These are phyloP conservation scores for Piaya cayana DNA, from an alignment of 2,113 vertebrate genomes.

Conservation along the genomic window DNA sequence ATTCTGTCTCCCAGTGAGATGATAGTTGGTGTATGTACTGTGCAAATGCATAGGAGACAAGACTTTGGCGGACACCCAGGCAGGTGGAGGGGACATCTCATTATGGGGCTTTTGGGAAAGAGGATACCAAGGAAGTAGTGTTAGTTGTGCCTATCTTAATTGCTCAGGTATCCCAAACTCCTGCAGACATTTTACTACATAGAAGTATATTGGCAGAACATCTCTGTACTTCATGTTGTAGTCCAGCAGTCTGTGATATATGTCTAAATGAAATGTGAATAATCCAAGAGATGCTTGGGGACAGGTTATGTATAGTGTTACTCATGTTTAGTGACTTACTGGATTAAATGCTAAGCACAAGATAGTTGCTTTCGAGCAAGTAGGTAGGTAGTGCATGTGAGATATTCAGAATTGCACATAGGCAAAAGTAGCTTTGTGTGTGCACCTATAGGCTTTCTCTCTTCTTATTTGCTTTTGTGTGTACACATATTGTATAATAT, in stretches of 20 bases:
- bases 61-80: not conserved
- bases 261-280: not conserved
- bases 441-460: not conserved
- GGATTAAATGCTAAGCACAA: not conserved
- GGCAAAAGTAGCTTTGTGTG: not conserved
- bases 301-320: not conserved
- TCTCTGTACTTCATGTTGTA: not conserved
- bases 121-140: not conserved
- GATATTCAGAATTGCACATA: not conserved
- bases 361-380: not conserved
- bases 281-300: not conserved
- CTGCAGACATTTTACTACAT: not conserved
- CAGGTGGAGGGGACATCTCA: not conserved
- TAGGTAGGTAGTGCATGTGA: not conserved
- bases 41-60: not conserved
- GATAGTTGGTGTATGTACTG: not conserved
- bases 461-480: not conserved
- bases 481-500: rapidly evolving
- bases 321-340: not conserved
- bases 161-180: not conserved
- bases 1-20: not conserved
- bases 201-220: not conserved
- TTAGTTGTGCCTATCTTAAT: not conserved
- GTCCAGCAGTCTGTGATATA: not conserved
- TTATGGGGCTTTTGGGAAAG: not conserved